Percentiles rank a stretch among this genome's conserved stretches.
Conservation (phyloP, 2,888 invertebrate genomes). For the Metallyticus violacea region DNA sequence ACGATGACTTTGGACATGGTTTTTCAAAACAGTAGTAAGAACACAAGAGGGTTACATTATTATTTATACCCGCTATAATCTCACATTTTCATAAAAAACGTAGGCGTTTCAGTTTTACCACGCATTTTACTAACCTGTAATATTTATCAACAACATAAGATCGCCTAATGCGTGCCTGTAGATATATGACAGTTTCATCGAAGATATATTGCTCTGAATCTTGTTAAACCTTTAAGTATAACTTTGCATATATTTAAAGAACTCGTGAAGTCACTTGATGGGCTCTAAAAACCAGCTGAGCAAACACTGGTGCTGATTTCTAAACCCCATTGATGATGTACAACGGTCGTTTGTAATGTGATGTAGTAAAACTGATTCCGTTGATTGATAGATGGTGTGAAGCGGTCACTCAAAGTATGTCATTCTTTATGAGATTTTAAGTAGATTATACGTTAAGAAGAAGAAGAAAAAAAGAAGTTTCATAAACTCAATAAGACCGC, state of each 20-base stretch:
- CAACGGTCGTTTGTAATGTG: too few relatives aligned
- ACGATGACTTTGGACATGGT: not conserved
- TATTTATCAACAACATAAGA: not conserved
- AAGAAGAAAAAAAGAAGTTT: too few relatives aligned
- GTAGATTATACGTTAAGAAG: too few relatives aligned
- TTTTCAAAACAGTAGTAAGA: not conserved
- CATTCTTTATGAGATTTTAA: too few relatives aligned
- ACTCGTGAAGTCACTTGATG: too few relatives aligned
- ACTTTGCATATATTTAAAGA: not conserved
- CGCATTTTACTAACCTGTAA: not conserved
- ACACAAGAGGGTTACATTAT: not conserved
- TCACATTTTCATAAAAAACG: not conserved
- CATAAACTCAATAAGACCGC: too few relatives aligned
- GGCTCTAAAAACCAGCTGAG: not conserved
- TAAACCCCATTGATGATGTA: too few relatives aligned
- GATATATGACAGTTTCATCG: not conserved
- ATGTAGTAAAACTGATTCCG: too few relatives aligned
- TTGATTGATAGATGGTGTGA: too few relatives aligned
- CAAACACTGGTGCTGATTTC: not conserved
- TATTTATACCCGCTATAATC: not conserved
- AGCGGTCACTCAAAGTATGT: too few relatives aligned
- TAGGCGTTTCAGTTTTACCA: not conserved
- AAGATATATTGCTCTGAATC: not conserved
- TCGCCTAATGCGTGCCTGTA: not conserved
- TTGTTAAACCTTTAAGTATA: not conserved